Evolutionary conservation across 64 coral and sea anemone genomes (phyloP).

Genomic region (Trachythela sp.): DNA sequence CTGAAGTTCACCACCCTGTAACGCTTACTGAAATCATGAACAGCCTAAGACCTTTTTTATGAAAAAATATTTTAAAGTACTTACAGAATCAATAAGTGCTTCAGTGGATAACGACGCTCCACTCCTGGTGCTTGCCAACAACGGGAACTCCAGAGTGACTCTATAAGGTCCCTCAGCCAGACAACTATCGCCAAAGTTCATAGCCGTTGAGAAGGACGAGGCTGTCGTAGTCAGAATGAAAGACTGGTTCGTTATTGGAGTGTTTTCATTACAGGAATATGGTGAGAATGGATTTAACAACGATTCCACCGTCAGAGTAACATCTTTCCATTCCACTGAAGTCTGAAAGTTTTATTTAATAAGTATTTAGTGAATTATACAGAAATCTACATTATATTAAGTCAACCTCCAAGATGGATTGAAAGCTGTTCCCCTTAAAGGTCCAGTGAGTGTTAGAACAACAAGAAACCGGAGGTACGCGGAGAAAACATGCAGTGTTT

Average conservation of each 20-base stretch:
- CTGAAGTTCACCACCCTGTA: too few relatives aligned
- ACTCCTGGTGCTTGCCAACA: background rate
- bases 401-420: too few relatives aligned
- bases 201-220: background rate
- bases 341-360: background rate
- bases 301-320: background rate
- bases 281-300: background rate
- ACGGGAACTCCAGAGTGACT: background rate
- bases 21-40: too few relatives aligned
- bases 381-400: too few relatives aligned
- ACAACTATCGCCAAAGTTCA: background rate
- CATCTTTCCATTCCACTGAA: background rate
- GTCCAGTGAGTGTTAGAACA: too few relatives aligned
- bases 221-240: background rate
- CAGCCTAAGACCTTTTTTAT: too few relatives aligned
- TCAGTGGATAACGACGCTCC: constrained; percentile 11
- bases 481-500: too few relatives aligned
- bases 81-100: constrained; percentile 56
- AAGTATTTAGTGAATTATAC: too few relatives aligned
- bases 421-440: too few relatives aligned
- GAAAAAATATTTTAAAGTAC: background rate
- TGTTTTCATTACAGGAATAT: background rate
- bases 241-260: background rate
- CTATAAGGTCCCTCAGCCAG: background rate
- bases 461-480: too few relatives aligned